phyloP scores from a whole-genome alignment of 1,140 invertebrate genomes.

The Anagrus nilaparvatae region DNA sequence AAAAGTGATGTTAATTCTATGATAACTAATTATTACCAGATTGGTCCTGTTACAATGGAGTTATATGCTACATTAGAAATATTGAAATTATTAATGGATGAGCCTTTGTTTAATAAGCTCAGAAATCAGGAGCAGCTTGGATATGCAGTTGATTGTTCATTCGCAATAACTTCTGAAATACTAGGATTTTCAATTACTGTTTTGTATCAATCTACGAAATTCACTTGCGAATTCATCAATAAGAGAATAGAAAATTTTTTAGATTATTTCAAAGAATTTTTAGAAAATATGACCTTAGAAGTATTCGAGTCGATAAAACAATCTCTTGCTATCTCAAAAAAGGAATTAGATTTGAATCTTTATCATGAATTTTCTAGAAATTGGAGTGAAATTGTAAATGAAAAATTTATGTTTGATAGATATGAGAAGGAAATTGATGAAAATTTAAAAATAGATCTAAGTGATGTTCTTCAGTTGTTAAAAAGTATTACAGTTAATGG shows the following conservation, averaged over 20 bases:
- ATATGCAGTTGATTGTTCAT: constrained; percentile 60
- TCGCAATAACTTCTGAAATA: constrained; percentile 58
- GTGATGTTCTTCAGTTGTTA: constrained; percentile 51
- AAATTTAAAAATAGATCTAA: constrained; percentile 32
- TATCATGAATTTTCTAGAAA: constrained; percentile 62
- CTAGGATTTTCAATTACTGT: constrained; percentile 65
- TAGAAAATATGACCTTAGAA: constrained; percentile 48
- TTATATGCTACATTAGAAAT: constrained; percentile 65
- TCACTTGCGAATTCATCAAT: constrained; percentile 58
- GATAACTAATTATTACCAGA: constrained; percentile 83
- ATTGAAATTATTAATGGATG: constrained; percentile 67
- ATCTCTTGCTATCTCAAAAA: constrained; percentile 63
- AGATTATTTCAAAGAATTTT: constrained; percentile 48
- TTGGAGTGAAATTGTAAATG: constrained; percentile 56
- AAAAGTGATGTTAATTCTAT: constrained; percentile 67
- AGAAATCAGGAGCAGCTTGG: constrained; percentile 85
- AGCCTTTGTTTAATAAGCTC: constrained; percentile 77
- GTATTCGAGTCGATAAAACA: constrained; percentile 52
- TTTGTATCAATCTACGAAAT: constrained; percentile 63
- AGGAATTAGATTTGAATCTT: constrained; percentile 58
- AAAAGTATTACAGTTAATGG: constrained; percentile 45
- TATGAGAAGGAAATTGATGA: constrained; percentile 44
- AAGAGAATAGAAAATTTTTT: constrained; percentile 65
- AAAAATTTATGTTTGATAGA: constrained; percentile 59
- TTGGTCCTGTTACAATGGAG: constrained; percentile 49